These are phyloP conservation scores for Calephelis perditalis DNA, from an alignment of 2,888 invertebrate genomes.

Conservation along the genomic window DNA sequence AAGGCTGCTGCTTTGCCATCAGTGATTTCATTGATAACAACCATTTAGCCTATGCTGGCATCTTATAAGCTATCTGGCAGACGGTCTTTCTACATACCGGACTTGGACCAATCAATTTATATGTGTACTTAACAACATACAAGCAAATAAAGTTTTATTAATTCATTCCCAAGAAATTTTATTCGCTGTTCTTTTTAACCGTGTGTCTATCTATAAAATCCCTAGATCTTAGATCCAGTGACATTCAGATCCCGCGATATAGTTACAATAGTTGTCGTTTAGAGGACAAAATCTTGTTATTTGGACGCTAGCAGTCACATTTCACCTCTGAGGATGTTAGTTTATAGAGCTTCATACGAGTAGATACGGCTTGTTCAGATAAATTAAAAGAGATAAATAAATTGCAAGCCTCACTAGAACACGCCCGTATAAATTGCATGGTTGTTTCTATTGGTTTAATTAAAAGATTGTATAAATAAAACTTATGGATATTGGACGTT, in stretches of 20 bases:
- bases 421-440: constrained; percentile 7
- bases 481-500: neutral
- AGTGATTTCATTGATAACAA: too few species aligned
- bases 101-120: too few species aligned
- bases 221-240: constrained; percentile 45
- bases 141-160: too few species aligned
- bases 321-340: constrained; percentile 23
- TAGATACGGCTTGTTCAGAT: constrained; percentile 20
- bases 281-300: constrained; percentile 73
- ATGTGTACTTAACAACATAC: too few species aligned
- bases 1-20: too few species aligned
- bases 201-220: constrained; percentile 28
- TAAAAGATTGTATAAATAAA: constrained; percentile 7
- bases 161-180: neutral
- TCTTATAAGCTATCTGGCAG: too few species aligned
- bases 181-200: constrained; percentile 5
- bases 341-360: constrained; percentile 26
- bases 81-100: too few species aligned
- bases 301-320: constrained; percentile 62
- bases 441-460: constrained; percentile 6
- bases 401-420: constrained; percentile 11
- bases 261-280: constrained; percentile 70
- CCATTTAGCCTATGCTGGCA: too few species aligned
- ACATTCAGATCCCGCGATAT: constrained; percentile 59
- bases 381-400: constrained; percentile 21